Conservation (phyloP, 37 sponge, comb jelly and placozoan species). For the Halisarca cf. caerulea region DNA sequence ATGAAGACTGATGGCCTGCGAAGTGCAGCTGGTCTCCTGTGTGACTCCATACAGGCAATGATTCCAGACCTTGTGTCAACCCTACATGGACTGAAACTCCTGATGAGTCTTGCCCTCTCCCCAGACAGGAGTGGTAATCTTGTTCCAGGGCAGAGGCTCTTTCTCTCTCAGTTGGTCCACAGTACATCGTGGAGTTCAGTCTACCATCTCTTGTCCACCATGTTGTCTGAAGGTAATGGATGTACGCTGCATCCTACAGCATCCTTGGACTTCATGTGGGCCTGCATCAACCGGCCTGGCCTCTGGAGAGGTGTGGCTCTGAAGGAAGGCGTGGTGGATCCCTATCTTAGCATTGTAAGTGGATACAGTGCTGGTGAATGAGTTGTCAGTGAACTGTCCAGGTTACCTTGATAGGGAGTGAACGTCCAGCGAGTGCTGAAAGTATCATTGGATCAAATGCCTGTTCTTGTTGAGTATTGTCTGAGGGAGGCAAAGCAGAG, state of each 20-base stretch:
- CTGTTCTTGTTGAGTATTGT: conserved; percentile 25
- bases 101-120: background rate
- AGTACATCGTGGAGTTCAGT: background rate
- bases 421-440: background rate
- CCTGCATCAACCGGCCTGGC: conserved; percentile 67
- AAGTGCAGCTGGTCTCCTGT: background rate
- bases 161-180: conserved; percentile 17
- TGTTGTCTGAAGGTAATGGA: background rate
- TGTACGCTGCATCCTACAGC: conserved; percentile 39
- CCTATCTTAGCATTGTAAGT: conserved; percentile 58
- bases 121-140: background rate
- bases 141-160: background rate
- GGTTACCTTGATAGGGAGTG: background rate
- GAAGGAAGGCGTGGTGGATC: conserved; percentile 72
- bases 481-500: conserved; percentile 1
- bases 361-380: too few species aligned
- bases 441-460: background rate
- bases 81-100: background rate
- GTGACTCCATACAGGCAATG: background rate
- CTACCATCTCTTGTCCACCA: background rate
- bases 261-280: conserved; percentile 80
- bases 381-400: too few species aligned
- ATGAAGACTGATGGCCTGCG: too few species aligned
- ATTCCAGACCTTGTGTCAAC: background rate
- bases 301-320: conserved; percentile 78